A percentile compares a stretch with the other conserved stretches of the same genome.
These are phyloP conservation scores for Antennarius maculatus DNA, from an alignment of 2,797 vertebrate genomes.

Conservation along the genomic window DNA sequence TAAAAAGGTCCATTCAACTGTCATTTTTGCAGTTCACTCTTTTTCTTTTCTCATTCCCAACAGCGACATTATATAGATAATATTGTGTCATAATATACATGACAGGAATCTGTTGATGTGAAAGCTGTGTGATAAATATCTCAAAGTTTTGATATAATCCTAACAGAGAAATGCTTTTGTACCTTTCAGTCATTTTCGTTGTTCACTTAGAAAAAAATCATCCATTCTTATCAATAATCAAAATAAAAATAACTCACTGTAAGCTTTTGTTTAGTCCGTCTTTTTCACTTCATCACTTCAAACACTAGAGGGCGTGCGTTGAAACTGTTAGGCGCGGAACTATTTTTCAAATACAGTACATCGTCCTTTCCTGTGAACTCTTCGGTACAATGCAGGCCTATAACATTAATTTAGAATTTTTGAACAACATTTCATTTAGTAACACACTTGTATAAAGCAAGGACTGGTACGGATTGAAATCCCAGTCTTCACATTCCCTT, in stretches of 20 bases:
- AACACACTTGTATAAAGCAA: not conserved
- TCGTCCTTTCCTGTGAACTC: not conserved
- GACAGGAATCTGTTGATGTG: not conserved
- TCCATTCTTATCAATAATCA: constrained; percentile 7
- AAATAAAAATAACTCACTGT: not conserved
- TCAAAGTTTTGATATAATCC: constrained; percentile 7
- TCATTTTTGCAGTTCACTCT: not conserved
- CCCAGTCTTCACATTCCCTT: not conserved
- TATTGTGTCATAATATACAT: not conserved
- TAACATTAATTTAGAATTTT: not conserved
- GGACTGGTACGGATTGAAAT: not conserved
- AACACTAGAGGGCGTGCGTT: constrained; percentile 56
- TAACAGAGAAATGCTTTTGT: not conserved
- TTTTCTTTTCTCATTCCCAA: not conserved
- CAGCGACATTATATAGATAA: not conserved
- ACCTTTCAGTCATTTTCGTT: not conserved
- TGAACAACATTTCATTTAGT: not conserved
- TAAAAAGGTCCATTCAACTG: not conserved
- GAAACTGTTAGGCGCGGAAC: not conserved
- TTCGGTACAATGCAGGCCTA: not conserved
- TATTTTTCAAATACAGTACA: too few species aligned
- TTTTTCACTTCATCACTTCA: constrained; percentile 28
- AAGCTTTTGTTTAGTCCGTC: not conserved
- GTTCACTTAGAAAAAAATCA: constrained; percentile 7
- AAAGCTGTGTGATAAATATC: not conserved